Evolutionary conservation across 2,797 vertebrate genomes (phyloP), one percentile per base, ranked within the genome.

Genomic region (Epinephelus coioides): DNA sequence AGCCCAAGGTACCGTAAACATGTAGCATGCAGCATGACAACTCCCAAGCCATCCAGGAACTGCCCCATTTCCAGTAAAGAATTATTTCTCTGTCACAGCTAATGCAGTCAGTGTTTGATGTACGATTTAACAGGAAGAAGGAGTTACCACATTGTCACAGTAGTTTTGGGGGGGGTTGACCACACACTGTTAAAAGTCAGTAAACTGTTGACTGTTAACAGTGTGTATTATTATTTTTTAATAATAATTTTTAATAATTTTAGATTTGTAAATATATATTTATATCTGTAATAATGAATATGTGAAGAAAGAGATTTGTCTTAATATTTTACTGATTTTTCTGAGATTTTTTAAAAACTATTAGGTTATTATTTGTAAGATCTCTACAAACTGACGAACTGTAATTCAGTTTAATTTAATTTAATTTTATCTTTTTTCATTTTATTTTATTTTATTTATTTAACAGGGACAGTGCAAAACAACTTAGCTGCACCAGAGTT

Each of bases 21-120:
- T 77, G 80, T 62, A 73, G 47, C 71, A 75, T 73, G 75, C 50
- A 51, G 74, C 47, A 2, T 51, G 61, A 73, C 71, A 78, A 83
- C 84, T 85, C 74, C 74, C 79, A 79, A 80, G 50, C 59, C 69
- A 63, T 57, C 75, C 69, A 69, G 84, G 43, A 87, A 84, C 69
- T 2, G 68, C 34, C 62, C 65, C 71, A 60, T 88, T 89, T 91
- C 83, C 85, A 81, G 82, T 87, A 78, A 89, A 82, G 2, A 81
- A 73, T 57, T n/a, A 60, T 79, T 76, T 75, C 47, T 86, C 23
- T 69, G 68, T 84, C 19, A 21, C 17, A 10, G 19, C 57, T 70
- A 74, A 72, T 56, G 25, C 30, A 47, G 40, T 72, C 75, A 51
- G 56, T n/a, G 43, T 84, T 68, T 84, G 70, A 80, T 84, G 40